These are phyloP conservation scores for Ciconia maguari DNA, from an alignment of 2,113 vertebrate species.

Conservation along the genomic window DNA sequence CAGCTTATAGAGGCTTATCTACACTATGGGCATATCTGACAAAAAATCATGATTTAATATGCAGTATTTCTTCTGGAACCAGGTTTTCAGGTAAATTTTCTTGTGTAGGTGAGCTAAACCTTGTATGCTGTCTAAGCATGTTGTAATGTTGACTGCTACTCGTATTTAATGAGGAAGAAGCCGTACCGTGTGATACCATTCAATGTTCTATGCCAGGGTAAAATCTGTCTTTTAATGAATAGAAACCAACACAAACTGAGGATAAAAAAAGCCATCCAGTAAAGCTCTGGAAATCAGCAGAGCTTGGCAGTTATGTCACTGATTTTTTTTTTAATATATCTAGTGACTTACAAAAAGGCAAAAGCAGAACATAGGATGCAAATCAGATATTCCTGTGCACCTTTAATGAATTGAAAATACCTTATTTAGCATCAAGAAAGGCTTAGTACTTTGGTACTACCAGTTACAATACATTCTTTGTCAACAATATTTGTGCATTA, in stretches of 20 bases:
- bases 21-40: background rate
- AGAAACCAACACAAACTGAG: background rate
- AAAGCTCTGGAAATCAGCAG: background rate
- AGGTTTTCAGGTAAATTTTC: background rate
- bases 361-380: background rate
- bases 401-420: background rate
- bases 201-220: background rate
- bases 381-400: background rate
- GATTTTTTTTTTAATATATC: background rate
- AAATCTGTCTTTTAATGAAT: background rate
- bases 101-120: background rate
- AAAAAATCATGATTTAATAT: background rate
- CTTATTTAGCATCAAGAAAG: background rate
- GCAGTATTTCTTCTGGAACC: background rate
- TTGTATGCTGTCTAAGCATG: background rate
- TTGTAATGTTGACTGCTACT: background rate
- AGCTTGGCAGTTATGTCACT: background rate
- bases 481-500: background rate
- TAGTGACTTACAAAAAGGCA: background rate
- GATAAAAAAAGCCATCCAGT: background rate
- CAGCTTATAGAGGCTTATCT: background rate
- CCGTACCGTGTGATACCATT: background rate
- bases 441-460: background rate
- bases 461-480: background rate
- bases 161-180: background rate